These are phyloP conservation scores for Kradibia gibbosae DNA, from an alignment of 1,140 invertebrate species.

Conservation along the genomic window DNA sequence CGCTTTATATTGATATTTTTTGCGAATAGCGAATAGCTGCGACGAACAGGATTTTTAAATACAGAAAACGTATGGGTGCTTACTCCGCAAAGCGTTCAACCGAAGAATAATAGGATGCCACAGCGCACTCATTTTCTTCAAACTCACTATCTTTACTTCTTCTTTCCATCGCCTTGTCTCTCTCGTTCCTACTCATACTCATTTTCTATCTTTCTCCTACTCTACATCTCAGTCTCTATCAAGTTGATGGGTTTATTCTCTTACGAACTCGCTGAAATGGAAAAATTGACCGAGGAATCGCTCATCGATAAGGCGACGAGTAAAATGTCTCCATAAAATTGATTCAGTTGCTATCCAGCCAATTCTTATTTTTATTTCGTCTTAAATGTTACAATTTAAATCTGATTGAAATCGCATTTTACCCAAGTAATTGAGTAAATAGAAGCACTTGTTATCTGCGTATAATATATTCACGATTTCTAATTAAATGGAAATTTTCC, in stretches of 20 bases:
- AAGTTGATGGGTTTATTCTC: conserved; percentile 47
- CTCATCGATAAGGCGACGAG: background rate
- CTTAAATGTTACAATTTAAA: background rate
- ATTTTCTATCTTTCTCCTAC: background rate
- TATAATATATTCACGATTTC: background rate
- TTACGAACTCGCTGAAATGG: conserved; percentile 35
- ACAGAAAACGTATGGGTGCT: conserved; percentile 26
- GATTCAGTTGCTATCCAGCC: background rate
- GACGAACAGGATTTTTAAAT: conserved; percentile 21
- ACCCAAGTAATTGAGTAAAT: background rate
- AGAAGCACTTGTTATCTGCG: background rate
- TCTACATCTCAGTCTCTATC: conserved; percentile 1
- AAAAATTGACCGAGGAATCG: conserved; percentile 45
- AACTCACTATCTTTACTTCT: background rate
- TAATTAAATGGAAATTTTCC: background rate
- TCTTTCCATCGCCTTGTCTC: conserved; percentile 2
- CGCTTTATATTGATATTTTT: too few species aligned
- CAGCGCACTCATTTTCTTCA: background rate
- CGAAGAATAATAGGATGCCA: conserved; percentile 39
- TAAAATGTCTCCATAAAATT: conserved; percentile 21
- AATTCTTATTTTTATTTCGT: conserved; percentile 16
- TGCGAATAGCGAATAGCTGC: conserved; percentile 30
- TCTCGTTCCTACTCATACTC: background rate
- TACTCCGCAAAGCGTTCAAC: conserved; percentile 26
- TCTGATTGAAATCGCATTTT: background rate